Evolutionary conservation across 2,888 invertebrate species (phyloP), one percentile per base, ranked within the genome.

Genomic region (Dynastes grantii): DNA sequence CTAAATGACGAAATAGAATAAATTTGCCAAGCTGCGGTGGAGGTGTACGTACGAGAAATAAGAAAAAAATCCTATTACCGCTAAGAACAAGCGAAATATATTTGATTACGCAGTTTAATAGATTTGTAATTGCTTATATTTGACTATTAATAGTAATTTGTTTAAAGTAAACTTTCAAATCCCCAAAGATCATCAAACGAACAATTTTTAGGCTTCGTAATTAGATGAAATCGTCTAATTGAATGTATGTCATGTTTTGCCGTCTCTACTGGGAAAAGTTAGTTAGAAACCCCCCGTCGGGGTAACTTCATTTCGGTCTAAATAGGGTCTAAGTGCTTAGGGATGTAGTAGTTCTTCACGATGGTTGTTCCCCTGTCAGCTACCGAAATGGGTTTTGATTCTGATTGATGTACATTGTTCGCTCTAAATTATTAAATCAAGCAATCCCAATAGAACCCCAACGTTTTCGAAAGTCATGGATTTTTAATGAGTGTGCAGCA

Each of bases 281-380:
- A 68, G 73, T 51, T 32, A 55, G 73, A 73, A 58, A 32, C 58
- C 40, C 22, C 73, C 73, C 58, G 40, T 61, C 37, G 58, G 55
- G 58, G 73, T 73, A 73, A 73, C 73, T 73, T 73, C 58, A 58
- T 73, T 73, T 37, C 73, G 40, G 77, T n/a, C 37, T 77, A 77
- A 77, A 77, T 77, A 77, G 77, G 77, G 68, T 77, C 77, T 77
- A 77, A 77, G 77, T 77, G 77, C 77, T 77, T 77, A 40, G 77
- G 77, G 77, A 73, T 73, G 73, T 73, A 58, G 77, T 70, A 68
- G 77, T 77, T 77, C 77, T 77, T 77, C 68, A 40, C 40, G 77
- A 68, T 61, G 70, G 68, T 70, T 77, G 68, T 58, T 77, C 51
- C 65, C 16, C 76, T 65, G 73, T 73, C 73, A 73, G 27, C 58